Conservation (phyloP, 2,888 invertebrate species). For the Amphipoea oculea region DNA sequence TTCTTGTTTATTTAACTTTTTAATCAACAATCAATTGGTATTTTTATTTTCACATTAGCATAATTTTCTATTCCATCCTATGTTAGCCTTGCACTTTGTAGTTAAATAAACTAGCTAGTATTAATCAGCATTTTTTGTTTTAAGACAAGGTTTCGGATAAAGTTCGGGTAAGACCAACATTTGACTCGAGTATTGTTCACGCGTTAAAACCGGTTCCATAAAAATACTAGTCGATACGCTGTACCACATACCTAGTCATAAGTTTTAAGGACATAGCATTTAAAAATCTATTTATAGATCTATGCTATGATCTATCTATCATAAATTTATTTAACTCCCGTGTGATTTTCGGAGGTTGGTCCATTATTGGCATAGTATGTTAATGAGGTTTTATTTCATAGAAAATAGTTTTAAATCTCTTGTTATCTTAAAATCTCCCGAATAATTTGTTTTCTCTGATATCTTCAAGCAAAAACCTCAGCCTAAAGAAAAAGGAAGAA, state of each 20-base stretch:
- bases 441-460: slow-evolving; percentile 1
- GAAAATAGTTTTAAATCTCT: not conserved
- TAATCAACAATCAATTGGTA: not conserved
- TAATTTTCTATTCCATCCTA: not conserved
- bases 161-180: slow-evolving; percentile 8
- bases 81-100: not conserved
- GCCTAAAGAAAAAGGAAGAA: not conserved
- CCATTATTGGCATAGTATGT: not conserved
- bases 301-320: no score
- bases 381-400: not conserved
- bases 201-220: slow-evolving; percentile 35
- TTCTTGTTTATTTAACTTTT: not conserved
- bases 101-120: not conserved
- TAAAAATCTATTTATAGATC: not conserved
- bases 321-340: not conserved
- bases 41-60: not conserved
- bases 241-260: slow-evolving; percentile 5
- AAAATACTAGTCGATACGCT: slow-evolving; percentile 3
- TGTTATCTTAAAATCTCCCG: not conserved
- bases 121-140: not conserved
- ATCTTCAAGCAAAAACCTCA: not conserved
- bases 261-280: not conserved
- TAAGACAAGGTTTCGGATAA: not conserved
- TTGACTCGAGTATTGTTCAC: slow-evolving; percentile 23
- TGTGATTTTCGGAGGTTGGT: slow-evolving; percentile 4